phyloP scores from a whole-genome alignment of 2,888 invertebrate genomes.

The Lasioglossum vierecki region DNA sequence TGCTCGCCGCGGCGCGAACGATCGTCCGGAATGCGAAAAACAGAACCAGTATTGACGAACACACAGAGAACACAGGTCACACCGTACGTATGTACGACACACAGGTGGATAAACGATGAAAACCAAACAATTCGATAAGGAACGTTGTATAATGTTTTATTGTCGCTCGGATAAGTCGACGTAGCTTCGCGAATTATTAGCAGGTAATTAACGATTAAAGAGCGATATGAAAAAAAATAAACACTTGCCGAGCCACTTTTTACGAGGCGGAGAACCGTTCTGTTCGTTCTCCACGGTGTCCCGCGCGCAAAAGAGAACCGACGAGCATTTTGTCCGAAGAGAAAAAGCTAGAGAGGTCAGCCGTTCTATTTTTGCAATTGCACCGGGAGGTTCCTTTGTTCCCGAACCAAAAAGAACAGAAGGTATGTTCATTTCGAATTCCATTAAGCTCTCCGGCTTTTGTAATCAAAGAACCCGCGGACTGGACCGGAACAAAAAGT shows the following conservation, averaged over 20 bases:
- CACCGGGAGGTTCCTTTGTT: conserved; percentile 2
- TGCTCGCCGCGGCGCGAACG: background rate
- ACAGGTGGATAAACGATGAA: conserved; percentile 17
- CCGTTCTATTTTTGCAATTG: conserved; percentile 13
- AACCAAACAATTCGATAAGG: conserved; percentile 22
- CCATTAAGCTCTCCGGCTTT: conserved; percentile 1
- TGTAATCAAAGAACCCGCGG: background rate
- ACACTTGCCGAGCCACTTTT: conserved; percentile 51
- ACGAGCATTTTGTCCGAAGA: background rate
- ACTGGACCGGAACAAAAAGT: conserved; percentile 15
- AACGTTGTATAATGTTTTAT: conserved; percentile 56
- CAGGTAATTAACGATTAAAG: conserved; percentile 32
- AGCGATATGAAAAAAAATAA: background rate
- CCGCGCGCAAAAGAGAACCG: background rate
- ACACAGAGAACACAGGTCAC: background rate
- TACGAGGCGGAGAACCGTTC: background rate
- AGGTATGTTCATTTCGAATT: background rate
- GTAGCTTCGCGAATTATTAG: conserved; percentile 59
- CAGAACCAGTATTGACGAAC: conserved; percentile 9
- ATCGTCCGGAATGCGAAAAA: background rate
- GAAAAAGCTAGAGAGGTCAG: background rate
- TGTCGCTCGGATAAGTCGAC: conserved; percentile 57
- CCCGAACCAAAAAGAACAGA: background rate
- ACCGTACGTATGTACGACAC: conserved; percentile 5
- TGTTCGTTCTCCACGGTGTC: background rate